A percentile compares a stretch with the other conserved stretches of the same genome.
These are phyloP conservation scores for Cydia fagiglandana DNA, from an alignment of 1,140 invertebrate genomes.

Conservation along the genomic window DNA sequence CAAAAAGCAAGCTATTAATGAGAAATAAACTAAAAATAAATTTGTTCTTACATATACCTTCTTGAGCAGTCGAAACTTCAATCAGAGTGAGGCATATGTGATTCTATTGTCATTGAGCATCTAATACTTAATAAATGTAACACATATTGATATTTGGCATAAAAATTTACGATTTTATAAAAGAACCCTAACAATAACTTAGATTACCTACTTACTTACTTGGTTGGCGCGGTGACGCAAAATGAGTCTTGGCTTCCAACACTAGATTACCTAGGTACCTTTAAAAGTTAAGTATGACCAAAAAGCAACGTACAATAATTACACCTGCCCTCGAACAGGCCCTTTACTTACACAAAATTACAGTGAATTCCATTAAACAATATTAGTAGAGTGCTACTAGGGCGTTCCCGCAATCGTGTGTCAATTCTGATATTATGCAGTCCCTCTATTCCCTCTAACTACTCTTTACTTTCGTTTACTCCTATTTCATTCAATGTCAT, in stretches of 20 bases:
- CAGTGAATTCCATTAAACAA: constrained; percentile 50
- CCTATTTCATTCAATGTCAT: neutral
- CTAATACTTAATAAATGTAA: too few species aligned
- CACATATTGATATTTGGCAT: too few species aligned
- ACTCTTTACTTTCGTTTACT: neutral
- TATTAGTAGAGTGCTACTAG: constrained; percentile 44
- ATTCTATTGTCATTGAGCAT: too few species aligned
- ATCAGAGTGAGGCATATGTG: too few species aligned
- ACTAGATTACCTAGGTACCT: neutral
- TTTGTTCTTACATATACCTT: too few species aligned
- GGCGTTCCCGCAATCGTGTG: constrained; percentile 36
- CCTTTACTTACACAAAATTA: constrained; percentile 47
- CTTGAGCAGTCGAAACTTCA: too few species aligned
- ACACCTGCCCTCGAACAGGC: neutral
- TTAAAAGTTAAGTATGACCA: neutral
- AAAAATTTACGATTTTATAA: too few species aligned
- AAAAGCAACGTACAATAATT: neutral
- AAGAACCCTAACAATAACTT: too few species aligned
- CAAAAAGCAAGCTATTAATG: neutral
- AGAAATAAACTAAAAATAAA: neutral
- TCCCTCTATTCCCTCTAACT: constrained; percentile 60
- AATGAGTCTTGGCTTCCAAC: too few species aligned
- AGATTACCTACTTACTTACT: too few species aligned
- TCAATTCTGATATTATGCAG: constrained; percentile 72
- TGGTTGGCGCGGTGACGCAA: too few species aligned